Evolutionary conservation across 2,797 vertebrate species (phyloP).

Genomic region (Cryptoblepharus egeriae): DNA sequence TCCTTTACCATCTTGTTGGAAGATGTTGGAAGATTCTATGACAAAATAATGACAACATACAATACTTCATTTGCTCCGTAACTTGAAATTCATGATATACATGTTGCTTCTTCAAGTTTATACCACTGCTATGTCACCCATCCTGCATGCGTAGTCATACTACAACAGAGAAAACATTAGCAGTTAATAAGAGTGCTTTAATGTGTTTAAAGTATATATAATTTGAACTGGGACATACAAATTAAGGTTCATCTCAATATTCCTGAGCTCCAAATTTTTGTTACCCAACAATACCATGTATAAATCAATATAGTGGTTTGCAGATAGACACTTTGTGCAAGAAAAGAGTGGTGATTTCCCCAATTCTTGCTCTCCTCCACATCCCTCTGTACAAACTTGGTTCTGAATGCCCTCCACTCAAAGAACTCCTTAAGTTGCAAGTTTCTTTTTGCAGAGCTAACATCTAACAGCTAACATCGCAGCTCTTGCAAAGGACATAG

Average conservation of each 20-base stretch:
- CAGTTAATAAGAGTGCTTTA: slow-evolving; percentile 50
- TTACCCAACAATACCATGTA: not conserved
- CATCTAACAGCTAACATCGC: too few relatives aligned
- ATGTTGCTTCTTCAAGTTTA: slow-evolving; percentile 72
- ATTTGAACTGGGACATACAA: slow-evolving; percentile 17
- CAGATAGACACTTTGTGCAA: too few relatives aligned
- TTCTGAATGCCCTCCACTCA: too few relatives aligned
- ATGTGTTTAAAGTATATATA: slow-evolving; percentile 21
- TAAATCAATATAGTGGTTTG: not conserved
- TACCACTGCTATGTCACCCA: slow-evolving; percentile 80
- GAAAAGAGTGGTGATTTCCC: too few relatives aligned
- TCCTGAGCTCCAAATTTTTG: slow-evolving; percentile 8
- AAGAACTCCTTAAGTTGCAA: too few relatives aligned
- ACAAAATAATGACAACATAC: slow-evolving; percentile 29
- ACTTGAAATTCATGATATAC: slow-evolving; percentile 68
- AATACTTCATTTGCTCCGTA: slow-evolving; percentile 72
- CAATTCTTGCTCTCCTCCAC: too few relatives aligned
- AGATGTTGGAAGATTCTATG: slow-evolving; percentile 60
- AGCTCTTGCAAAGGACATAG: too few relatives aligned
- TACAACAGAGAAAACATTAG: slow-evolving; percentile 76
- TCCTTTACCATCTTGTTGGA: slow-evolving; percentile 63
- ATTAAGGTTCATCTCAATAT: not conserved
- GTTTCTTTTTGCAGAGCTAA: too few relatives aligned
- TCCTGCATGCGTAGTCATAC: slow-evolving; percentile 72
- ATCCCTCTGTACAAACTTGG: too few relatives aligned